Conservation (phyloP, 64 coral and sea anemone species). For the Pocillopora verrucosa region DNA sequence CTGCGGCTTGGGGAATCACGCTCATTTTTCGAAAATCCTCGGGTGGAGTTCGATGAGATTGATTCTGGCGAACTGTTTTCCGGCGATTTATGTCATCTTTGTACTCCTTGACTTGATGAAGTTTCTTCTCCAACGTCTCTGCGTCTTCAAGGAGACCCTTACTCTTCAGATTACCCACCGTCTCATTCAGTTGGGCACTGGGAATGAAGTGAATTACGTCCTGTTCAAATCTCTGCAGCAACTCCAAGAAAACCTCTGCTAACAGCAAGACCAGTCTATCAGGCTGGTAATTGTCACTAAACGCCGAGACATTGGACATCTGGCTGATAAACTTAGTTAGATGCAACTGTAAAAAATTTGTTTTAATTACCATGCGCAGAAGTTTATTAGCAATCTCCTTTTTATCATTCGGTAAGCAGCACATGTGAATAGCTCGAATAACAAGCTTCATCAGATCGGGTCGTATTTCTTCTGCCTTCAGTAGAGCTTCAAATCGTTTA, state of each 20-base stretch:
- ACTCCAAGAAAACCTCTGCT: slow-evolving; percentile 5
- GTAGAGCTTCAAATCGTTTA: slow-evolving; percentile 20
- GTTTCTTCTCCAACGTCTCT: not conserved
- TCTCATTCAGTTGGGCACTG: slow-evolving; percentile 2
- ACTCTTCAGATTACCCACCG: not conserved
- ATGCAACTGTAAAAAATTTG: slow-evolving; percentile 3
- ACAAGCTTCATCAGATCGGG: slow-evolving; percentile 19
- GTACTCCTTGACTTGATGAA: slow-evolving; percentile 7
- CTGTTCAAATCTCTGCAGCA: slow-evolving; percentile 14
- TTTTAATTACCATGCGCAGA: not conserved
- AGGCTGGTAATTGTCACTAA: not conserved
- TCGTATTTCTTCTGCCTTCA: not conserved
- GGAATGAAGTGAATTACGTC: slow-evolving; percentile 1
- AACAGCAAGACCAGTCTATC: not conserved
- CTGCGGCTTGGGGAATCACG: not conserved
- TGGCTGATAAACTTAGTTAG: not conserved
- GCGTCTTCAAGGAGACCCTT: not conserved
- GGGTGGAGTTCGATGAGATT: slow-evolving; percentile 12
- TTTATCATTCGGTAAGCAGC: not conserved
- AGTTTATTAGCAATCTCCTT: not conserved
- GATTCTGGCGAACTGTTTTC: not conserved
- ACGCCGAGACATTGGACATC: not conserved
- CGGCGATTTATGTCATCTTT: slow-evolving; percentile 13
- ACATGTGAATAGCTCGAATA: slow-evolving; percentile 26
- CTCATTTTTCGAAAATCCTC: not conserved